These are phyloP conservation scores for Sarcophaga variegata DNA, from an alignment of 2,888 invertebrate genomes.

Conservation along the genomic window DNA sequence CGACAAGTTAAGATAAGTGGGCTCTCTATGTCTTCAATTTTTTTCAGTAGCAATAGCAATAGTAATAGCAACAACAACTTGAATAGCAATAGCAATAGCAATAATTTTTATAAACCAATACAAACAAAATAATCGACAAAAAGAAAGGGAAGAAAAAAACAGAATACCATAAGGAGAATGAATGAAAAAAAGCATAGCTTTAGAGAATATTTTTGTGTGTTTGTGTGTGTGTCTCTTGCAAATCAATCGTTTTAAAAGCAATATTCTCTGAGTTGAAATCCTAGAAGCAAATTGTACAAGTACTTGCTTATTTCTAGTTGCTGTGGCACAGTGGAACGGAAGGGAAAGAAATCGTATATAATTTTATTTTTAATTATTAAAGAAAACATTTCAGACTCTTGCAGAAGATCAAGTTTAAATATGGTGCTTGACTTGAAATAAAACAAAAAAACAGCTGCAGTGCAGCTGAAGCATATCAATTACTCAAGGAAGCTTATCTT, in stretches of 20 bases:
- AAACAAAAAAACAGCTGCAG: too few relatives aligned
- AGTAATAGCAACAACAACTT: constrained; percentile 1
- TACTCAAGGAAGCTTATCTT: too few relatives aligned
- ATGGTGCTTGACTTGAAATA: too few relatives aligned
- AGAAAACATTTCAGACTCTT: too few relatives aligned
- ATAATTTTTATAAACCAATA: constrained; percentile 34
- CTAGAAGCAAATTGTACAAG: constrained; percentile 35
- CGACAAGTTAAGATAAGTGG: constrained; percentile 59
- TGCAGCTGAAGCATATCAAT: too few relatives aligned
- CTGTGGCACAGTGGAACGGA: too few relatives aligned
- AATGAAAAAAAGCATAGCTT: not conserved
- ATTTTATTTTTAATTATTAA: too few relatives aligned
- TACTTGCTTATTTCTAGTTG: not conserved
- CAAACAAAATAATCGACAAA: not conserved
- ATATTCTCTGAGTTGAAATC: constrained; percentile 27
- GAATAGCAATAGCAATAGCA: constrained; percentile 20
- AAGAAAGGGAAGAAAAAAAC: not conserved
- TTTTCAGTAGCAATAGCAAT: not conserved
- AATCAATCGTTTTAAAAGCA: constrained; percentile 36
- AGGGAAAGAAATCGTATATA: too few relatives aligned
- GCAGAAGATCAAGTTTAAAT: too few relatives aligned
- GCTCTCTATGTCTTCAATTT: constrained; percentile 39
- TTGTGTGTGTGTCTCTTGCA: not conserved
- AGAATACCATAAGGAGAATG: not conserved
- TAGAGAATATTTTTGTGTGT: not conserved